These are phyloP conservation scores for Podarcis muralis DNA, from an alignment of 2,113 vertebrate species.

Conservation along the genomic window DNA sequence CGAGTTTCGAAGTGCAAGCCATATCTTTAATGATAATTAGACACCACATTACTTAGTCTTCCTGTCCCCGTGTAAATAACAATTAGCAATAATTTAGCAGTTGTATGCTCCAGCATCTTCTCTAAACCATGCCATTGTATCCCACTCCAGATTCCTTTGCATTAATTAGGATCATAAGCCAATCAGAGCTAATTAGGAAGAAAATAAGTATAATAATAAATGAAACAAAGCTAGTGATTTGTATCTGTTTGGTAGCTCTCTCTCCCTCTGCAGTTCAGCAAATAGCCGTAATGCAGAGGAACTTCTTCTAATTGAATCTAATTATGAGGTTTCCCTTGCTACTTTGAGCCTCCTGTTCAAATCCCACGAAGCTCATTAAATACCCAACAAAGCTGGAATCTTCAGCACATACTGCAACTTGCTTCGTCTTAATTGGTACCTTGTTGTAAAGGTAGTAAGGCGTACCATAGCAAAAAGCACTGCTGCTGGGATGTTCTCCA, in stretches of 20 bases:
- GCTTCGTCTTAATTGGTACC: constrained; percentile 77
- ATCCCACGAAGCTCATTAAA: constrained; percentile 84
- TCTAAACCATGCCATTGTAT: constrained; percentile 79
- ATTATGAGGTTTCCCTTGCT: constrained; percentile 82
- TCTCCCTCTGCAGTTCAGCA: constrained; percentile 77
- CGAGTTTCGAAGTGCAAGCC: constrained; percentile 77
- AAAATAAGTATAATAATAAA: constrained; percentile 83
- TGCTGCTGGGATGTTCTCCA: constrained; percentile 47
- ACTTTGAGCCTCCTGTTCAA: constrained; percentile 79
- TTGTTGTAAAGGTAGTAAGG: constrained; percentile 65
- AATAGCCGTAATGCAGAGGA: constrained; percentile 76
- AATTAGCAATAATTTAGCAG: constrained; percentile 84
- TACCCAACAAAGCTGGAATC: constrained; percentile 80
- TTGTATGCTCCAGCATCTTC: constrained; percentile 81
- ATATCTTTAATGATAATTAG: constrained; percentile 82
- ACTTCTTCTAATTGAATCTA: constrained; percentile 83
- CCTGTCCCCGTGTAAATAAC: constrained; percentile 81
- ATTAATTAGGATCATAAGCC: constrained; percentile 82
- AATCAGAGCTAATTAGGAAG: constrained; percentile 82
- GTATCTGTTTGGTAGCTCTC: constrained; percentile 77
- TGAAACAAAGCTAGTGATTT: constrained; percentile 80
- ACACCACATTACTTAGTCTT: constrained; percentile 77
- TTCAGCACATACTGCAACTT: constrained; percentile 79
- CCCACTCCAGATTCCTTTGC: constrained; percentile 81
- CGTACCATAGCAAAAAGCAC: constrained; percentile 46